Percentiles rank a stretch among this genome's conserved stretches.
Conservation (phyloP, 1,140 invertebrate genomes). For the Papilio dardanus region DNA sequence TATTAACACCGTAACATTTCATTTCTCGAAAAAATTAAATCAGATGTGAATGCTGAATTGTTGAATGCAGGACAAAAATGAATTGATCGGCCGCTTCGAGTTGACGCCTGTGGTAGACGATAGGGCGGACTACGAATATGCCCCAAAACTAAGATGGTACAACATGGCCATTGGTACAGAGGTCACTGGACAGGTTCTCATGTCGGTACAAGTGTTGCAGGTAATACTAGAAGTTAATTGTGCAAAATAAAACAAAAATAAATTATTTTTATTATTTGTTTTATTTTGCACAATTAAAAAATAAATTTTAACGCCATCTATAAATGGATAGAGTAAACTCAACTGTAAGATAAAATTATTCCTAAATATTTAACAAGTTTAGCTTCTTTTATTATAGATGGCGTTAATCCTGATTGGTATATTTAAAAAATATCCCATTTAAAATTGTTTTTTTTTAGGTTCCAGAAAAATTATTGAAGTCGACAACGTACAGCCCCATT, state of each 20-base stretch:
- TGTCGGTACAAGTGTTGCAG: constrained; percentile 84
- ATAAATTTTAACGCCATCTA: constrained; percentile 38
- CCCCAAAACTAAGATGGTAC: constrained; percentile 83
- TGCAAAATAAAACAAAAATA: too few species aligned
- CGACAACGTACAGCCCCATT: constrained; percentile 51
- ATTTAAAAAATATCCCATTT: not conserved
- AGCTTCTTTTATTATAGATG: not conserved
- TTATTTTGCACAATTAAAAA: too few species aligned
- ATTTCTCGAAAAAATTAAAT: too few species aligned
- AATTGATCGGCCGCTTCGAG: constrained; percentile 82
- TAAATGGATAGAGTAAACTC: not conserved
- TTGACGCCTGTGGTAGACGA: constrained; percentile 80
- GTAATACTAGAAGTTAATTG: too few species aligned
- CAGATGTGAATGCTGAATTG: too few species aligned
- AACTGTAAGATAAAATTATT: not conserved
- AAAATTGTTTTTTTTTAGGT: constrained; percentile 46
- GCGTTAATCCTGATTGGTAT: not conserved
- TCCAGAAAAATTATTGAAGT: constrained; percentile 59
- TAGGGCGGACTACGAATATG: constrained; percentile 77
- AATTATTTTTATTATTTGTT: too few species aligned
- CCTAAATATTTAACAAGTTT: not conserved
- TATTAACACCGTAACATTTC: too few species aligned
- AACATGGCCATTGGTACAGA: constrained; percentile 76
- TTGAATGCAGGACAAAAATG: constrained; percentile 72
- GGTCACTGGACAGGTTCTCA: constrained; percentile 80